phyloP scores from a whole-genome alignment of 2,113 vertebrate species.

The Pyrgilauda ruficollis region DNA sequence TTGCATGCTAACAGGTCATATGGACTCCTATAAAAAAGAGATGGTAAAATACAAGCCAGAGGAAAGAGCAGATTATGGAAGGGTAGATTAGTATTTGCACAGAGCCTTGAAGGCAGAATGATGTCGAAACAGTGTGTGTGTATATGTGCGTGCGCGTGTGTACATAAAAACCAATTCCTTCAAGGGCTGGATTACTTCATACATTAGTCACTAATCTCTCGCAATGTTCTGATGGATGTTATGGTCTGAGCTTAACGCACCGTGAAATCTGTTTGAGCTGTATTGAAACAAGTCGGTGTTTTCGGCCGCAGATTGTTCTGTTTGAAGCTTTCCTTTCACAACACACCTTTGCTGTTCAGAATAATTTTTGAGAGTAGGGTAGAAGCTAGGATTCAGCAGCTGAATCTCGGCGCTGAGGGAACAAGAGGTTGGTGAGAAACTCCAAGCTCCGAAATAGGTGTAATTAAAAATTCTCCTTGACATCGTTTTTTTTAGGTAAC shows the following conservation, averaged over 20 bases:
- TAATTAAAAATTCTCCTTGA: not conserved
- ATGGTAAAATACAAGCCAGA: not conserved
- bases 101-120: conserved; percentile 25
- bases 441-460: not conserved
- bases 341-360: not conserved
- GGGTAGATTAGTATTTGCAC: not conserved
- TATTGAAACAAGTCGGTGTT: not conserved
- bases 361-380: not conserved
- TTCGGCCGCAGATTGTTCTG: not conserved
- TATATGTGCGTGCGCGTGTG: not conserved
- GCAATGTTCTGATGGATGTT: conserved; percentile 44
- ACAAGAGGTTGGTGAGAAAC: not conserved
- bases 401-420: not conserved
- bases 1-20: not conserved
- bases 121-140: not conserved
- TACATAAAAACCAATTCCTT: conserved; percentile 59
- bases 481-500: not conserved
- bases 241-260: conserved; percentile 44
- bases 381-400: not conserved
- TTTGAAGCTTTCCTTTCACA: not conserved
- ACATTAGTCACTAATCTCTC: conserved; percentile 63
- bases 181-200: conserved; percentile 61
- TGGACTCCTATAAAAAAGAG: not conserved
- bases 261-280: conserved; percentile 45
- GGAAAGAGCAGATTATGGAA: not conserved